Evolutionary conservation across 2,113 vertebrate genomes (phyloP), one percentile per base, ranked within the genome.

Genomic region (Turnix velox): DNA sequence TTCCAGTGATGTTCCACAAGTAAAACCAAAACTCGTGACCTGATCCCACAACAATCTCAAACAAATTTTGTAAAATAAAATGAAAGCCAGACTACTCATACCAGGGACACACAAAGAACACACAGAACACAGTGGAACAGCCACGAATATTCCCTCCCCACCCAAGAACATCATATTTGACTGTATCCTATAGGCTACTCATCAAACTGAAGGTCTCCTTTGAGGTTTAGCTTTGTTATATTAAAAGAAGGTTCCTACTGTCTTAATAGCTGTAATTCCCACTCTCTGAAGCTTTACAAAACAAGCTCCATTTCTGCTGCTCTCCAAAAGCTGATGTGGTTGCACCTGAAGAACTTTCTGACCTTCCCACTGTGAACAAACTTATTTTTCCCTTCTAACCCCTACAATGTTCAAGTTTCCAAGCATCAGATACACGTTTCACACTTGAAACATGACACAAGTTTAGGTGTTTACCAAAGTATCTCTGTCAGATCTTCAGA

Each of bases 21-120:
- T 90, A 94, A 94, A 92, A 77, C 24, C 85, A 96, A 75, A 85
- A 80, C 28, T 59, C 49, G 88, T 74, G 90, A 94, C 35, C 59
- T 5, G 18, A 94, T n/a, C 76, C 55, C 85, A 77, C 71, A 94
- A 94, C 78, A 85, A 89, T 89, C 43, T 28, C 75, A 65, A 88
- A 80, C 7, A 20, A 65, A 92, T 68, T 93, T 93, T 46, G 75
- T 62, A 84, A 91, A 84, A 52, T 25, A 88, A 92, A 94, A 84
- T 80, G 46, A 74, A 94, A 42, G 74, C 69, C 79, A 85, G 79
- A 66, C 52, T 93, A 65, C 69, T 72, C 61, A 59, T 74, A 67
- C 76, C 75, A 74, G 0, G 49, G 76, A 31, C 65, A 88, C 65
- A 74, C 39, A 33, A n/a, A n/a, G 52, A 22, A 80, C 81, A 88